Percentiles rank a stretch among this genome's conserved stretches.
These are phyloP conservation scores for Psittacula cyanocephala DNA, from an alignment of 2,113 vertebrate species.

Conservation along the genomic window DNA sequence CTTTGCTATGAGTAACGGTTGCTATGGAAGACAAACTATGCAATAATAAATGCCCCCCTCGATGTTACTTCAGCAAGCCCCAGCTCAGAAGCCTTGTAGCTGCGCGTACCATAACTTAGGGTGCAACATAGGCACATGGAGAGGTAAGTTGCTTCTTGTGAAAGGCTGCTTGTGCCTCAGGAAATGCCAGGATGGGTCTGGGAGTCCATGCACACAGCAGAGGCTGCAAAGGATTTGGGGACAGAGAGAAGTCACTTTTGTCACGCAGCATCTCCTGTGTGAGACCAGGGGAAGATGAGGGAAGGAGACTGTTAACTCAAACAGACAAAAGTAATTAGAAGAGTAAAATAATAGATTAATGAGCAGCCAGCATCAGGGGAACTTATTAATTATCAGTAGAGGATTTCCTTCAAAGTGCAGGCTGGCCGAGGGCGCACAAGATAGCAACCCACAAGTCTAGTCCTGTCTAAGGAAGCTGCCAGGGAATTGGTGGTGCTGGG, in stretches of 20 bases:
- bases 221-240: not conserved
- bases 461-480: not conserved
- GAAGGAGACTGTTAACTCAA: slow-evolving; percentile 45
- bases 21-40: not conserved
- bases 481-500: not conserved
- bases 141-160: not conserved
- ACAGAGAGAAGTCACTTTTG: not conserved
- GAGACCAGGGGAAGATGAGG: not conserved
- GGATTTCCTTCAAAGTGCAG: slow-evolving; percentile 17
- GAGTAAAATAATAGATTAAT: slow-evolving; percentile 59
- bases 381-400: slow-evolving; percentile 59
- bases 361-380: slow-evolving; percentile 45
- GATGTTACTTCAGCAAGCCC: not conserved
- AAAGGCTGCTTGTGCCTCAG: not conserved
- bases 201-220: not conserved
- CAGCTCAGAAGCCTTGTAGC: not conserved
- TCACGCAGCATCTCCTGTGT: not conserved
- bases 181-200: not conserved
- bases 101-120: not conserved
- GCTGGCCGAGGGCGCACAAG: not conserved
- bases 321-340: slow-evolving; percentile 69
- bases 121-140: not conserved
- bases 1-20: not conserved
- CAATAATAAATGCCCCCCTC: not conserved
- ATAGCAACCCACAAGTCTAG: slow-evolving; percentile 8